Base-by-base conservation (phyloP, 2,888 invertebrate species). In the Tridacna crocea region DNA sequence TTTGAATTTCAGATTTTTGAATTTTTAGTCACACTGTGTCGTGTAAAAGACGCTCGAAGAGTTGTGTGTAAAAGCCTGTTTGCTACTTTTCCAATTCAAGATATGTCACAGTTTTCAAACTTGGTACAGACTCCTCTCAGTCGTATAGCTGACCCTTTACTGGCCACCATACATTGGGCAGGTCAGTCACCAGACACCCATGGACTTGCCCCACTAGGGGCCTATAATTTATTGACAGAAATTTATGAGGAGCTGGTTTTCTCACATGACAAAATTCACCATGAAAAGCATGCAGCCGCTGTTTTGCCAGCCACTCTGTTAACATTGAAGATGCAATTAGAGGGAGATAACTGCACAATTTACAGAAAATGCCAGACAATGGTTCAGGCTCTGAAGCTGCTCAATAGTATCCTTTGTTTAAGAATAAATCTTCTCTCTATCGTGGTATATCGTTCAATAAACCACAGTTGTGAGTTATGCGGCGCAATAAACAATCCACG, bases 11-110 rank as follows among this genome's bases (percentile, higher is more conserved):
- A 95, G 94, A 83, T 94, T 51, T 94, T 94, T 88, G 94, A 94
- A 77, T 88, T 95, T n/a, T 86, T 95, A 22, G 88, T 93, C 58
- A 88, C 93, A 0, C 91, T 95, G 75, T 94, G 94, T 80, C 88
- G 91, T 0, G 89, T 94, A 19, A 90, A 91, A 12, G 89, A 89
- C 0, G 83, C 94, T 8, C 51, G 88, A 24, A 66, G 83, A 36
- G 80, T 80, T 2, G 83, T 89, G 3, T 88, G 88, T 82, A 87
- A 85, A 70, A 81, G 85, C 72, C 80, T 89, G 46, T 68, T 88
- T 60, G 87, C 87, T 0, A 86, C 87, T n/a, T 84, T 86, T 46
- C 83, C 86, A 4, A 78, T 89, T 6, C 85, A 85, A 55, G 85
- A 89, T 26, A 79, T 82, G 22, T 79, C 73, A 19, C 82, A 82